Base-by-base conservation (phyloP, 2,888 invertebrate genomes). In the Ephialtes manifestator region DNA sequence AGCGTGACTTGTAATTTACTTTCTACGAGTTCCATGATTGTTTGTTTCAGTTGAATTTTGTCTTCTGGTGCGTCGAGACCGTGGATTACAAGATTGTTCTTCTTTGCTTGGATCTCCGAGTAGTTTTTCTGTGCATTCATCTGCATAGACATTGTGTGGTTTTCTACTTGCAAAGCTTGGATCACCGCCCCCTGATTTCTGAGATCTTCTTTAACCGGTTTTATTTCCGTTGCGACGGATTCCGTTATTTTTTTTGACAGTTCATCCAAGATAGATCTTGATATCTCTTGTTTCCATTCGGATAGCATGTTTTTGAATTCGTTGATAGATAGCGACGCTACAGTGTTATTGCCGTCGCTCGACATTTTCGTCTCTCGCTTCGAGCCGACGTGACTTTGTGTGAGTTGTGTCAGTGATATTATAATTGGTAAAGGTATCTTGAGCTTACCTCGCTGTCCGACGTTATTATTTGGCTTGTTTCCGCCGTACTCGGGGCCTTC, bases 61-160 rank as follows among this genome's bases (percentile, higher is more conserved):
- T 60, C 31, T 2, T 60, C 31, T 60, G 60, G 60, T 35, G 60
- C 35, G 5, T 35, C 60, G 35, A 60, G 15, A 15, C 60, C 60
- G 60, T 35, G 35, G 13, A 60, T 60, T 13, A 35, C 60, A 31
- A 60, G 31, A n/a, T 60, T 60, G 60, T 35, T 60, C 31, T 35
- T 60, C 60, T 60, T 60, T 1, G 13, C n/a, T 60, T 60, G 24
- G 10, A 10, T 55, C 13, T 55, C 53, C 53, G 5, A 15, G 13
- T 31, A 31, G 35, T 31, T 60, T 60, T 24, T 55, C 10, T 20
- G 55, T 20, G 11, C 4, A 24, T 55, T 20, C 20, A 55, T 20
- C 20, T 55, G 55, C 5, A 2, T 3, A 24, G 20, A 55, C 24
- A 55, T 7, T 24, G 1, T 20, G 24, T 24, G 24, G 24, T 55